A percentile compares a stretch with the other conserved stretches of the same genome.
Evolutionary conservation across 2,113 vertebrate genomes (phyloP).

Genomic region (Trogon melanurus): DNA sequence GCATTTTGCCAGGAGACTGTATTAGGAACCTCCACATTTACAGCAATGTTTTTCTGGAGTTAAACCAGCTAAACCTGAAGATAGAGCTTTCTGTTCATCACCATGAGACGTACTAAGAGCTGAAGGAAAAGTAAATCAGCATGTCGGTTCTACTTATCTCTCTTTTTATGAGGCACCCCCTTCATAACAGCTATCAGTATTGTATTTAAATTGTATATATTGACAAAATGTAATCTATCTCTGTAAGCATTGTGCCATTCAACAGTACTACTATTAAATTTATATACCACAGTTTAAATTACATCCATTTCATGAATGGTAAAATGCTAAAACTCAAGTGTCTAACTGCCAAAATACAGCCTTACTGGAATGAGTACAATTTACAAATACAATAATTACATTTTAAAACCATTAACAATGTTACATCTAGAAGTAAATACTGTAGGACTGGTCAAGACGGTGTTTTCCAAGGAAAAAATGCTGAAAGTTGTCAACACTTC

Average conservation of each 20-base stretch:
- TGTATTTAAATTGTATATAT: slow-evolving; percentile 77
- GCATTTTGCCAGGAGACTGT: neutral
- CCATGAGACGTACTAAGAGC: slow-evolving; percentile 57
- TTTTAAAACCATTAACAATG: slow-evolving; percentile 93
- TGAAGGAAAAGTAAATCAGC: slow-evolving; percentile 52
- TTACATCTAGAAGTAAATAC: slow-evolving; percentile 95
- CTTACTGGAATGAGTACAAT: slow-evolving; percentile 89
- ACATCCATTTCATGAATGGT: slow-evolving; percentile 82
- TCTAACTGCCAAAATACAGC: slow-evolving; percentile 81
- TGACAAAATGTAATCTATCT: slow-evolving; percentile 82
- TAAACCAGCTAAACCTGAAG: slow-evolving; percentile 61
- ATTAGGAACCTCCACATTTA: slow-evolving; percentile 37
- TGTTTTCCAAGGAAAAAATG: slow-evolving; percentile 68
- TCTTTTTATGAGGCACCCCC: slow-evolving; percentile 77
- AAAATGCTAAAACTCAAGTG: slow-evolving; percentile 83
- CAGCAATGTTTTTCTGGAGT: slow-evolving; percentile 37
- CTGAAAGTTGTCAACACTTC: slow-evolving; percentile 70
- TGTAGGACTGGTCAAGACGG: slow-evolving; percentile 84
- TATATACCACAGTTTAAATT: slow-evolving; percentile 84
- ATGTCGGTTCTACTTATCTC: slow-evolving; percentile 43
- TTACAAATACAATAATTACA: slow-evolving; percentile 98
- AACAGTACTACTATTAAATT: slow-evolving; percentile 81
- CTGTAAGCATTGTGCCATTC: slow-evolving; percentile 81
- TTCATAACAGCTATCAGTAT: slow-evolving; percentile 67
- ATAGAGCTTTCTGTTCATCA: slow-evolving; percentile 53